phyloP scores from a whole-genome alignment of 2,113 vertebrate species.

The Vulpes vulpes region DNA sequence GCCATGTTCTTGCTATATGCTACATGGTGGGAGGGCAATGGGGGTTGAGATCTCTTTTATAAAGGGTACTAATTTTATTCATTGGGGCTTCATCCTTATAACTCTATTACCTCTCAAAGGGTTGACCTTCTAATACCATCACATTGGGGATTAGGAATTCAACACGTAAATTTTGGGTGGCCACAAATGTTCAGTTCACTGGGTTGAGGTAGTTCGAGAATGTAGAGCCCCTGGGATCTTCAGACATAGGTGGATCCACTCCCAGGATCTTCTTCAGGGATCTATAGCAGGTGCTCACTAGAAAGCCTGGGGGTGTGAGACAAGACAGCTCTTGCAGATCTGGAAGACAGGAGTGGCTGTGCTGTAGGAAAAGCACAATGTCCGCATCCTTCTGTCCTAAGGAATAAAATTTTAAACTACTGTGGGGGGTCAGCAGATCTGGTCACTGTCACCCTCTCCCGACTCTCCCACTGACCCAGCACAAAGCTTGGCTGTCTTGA shows the following conservation, averaged over 20 bases:
- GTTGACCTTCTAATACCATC: too few relatives aligned
- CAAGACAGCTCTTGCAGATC: accelerated
- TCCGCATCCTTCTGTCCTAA: neutral
- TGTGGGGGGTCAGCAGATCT: too few relatives aligned
- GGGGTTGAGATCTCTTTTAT: too few relatives aligned
- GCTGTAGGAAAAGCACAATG: too few relatives aligned
- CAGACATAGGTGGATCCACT: accelerated
- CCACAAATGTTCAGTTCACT: neutral
- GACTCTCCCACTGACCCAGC: neutral
- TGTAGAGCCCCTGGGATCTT: neutral
- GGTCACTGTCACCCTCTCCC: too few relatives aligned
- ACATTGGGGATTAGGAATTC: neutral
- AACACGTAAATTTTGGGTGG: neutral
- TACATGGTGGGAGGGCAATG: accelerated
- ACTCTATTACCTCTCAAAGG: too few relatives aligned
- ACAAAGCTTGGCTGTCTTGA: too few relatives aligned
- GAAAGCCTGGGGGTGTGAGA: neutral
- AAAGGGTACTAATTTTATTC: too few relatives aligned
- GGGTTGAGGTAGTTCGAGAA: too few relatives aligned
- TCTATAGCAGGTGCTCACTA: neutral
- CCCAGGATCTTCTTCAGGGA: accelerated
- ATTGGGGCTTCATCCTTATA: neutral
- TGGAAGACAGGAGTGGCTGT: neutral
- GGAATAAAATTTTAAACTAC: too few relatives aligned
- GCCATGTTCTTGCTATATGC: neutral